phyloP scores from a whole-genome alignment of 2,888 invertebrate species.

The Iphiclides podalirius region DNA sequence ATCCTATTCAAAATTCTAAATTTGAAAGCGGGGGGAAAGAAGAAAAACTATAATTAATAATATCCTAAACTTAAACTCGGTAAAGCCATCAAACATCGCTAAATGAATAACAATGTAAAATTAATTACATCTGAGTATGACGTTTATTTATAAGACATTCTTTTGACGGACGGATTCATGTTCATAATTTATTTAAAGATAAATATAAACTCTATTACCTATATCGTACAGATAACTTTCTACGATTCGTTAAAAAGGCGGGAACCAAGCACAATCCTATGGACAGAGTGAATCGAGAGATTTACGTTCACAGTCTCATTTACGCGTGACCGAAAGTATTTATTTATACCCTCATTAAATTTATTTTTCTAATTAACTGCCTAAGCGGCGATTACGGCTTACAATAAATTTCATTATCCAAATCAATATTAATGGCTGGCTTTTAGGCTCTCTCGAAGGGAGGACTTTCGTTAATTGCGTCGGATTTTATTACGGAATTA shows the following conservation, averaged over 20 bases:
- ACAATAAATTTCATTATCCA: slow-evolving; percentile 17
- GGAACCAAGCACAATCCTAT: background rate
- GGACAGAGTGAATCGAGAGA: slow-evolving; percentile 3
- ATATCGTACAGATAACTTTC: background rate
- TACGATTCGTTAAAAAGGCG: background rate
- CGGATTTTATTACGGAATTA: slow-evolving; percentile 16
- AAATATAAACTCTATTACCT: background rate
- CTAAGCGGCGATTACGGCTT: slow-evolving; percentile 8
- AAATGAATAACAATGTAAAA: background rate
- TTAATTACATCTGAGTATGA: background rate
- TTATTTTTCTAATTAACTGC: slow-evolving; percentile 14
- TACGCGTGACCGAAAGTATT: slow-evolving; percentile 2
- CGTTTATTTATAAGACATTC: background rate
- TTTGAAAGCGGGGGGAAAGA: too few species aligned
- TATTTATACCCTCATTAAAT: slow-evolving; percentile 17
- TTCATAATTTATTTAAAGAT: background rate
- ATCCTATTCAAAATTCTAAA: too few species aligned
- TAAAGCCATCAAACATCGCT: too few species aligned
- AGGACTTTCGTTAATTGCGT: slow-evolving; percentile 7
- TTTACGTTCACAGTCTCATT: slow-evolving; percentile 12
- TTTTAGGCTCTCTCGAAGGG: slow-evolving; percentile 1
- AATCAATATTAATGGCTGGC: slow-evolving; percentile 5
- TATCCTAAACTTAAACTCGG: too few species aligned
- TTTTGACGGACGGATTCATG: background rate
- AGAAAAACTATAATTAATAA: too few species aligned